A percentile compares a stretch with the other conserved stretches of the same genome.
Conservation (phyloP, 2,888 invertebrate species). For the Mythimna pallens region DNA sequence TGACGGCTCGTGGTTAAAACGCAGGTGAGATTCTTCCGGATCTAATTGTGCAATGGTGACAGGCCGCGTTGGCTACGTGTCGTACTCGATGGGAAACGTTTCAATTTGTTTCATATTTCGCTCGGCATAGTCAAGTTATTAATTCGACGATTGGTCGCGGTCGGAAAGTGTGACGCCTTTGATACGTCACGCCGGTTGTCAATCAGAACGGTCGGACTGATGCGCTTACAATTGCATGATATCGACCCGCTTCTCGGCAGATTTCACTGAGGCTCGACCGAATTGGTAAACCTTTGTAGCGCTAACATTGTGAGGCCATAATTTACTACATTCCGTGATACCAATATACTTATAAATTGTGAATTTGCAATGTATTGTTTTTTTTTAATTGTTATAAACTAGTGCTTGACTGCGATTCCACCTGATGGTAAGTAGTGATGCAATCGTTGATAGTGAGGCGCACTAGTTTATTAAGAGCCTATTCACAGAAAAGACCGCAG, state of each 20-base stretch:
- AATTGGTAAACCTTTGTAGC: conserved; percentile 60
- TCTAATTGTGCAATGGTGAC: conserved; percentile 84
- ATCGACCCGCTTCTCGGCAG: conserved; percentile 80
- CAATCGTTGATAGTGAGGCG: too few species aligned
- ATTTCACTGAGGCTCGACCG: conserved; percentile 71
- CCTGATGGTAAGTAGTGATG: too few species aligned
- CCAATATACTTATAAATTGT: conserved; percentile 25
- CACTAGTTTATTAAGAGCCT: background rate
- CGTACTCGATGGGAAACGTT: conserved; percentile 63
- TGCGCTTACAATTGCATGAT: conserved; percentile 83
- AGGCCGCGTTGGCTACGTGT: conserved; percentile 65
- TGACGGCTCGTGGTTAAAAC: conserved; percentile 76
- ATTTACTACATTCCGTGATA: conserved; percentile 49
- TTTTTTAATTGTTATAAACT: too few species aligned
- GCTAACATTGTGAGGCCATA: conserved; percentile 34
- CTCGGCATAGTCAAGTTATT: conserved; percentile 66
- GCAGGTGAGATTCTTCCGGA: conserved; percentile 83
- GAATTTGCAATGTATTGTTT: conserved; percentile 22
- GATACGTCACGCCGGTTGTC: conserved; percentile 86
- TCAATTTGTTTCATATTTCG: conserved; percentile 74
- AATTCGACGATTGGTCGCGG: conserved; percentile 76
- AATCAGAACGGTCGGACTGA: conserved; percentile 84
- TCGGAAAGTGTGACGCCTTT: conserved; percentile 78
- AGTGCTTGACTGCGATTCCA: too few species aligned
- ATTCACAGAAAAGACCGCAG: too few species aligned